Percentiles rank a stretch among this genome's conserved stretches.
These are phyloP conservation scores for Seriola dumerili DNA, from an alignment of 2,113 vertebrate species.

Conservation along the genomic window DNA sequence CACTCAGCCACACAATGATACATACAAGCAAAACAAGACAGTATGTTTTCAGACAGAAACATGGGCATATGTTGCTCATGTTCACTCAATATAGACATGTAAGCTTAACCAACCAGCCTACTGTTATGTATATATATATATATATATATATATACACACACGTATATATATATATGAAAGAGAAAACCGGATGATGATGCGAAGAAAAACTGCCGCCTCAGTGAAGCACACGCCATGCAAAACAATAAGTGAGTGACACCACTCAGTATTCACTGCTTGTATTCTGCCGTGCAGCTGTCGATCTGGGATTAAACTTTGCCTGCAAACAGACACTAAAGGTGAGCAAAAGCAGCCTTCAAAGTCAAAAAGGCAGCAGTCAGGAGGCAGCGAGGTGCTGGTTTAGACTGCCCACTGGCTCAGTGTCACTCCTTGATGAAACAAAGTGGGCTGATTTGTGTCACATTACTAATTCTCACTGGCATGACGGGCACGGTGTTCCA, in stretches of 20 bases:
- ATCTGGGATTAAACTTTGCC: slow-evolving; percentile 50
- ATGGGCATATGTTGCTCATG: slow-evolving; percentile 16
- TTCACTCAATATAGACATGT: not conserved
- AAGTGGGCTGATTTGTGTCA: slow-evolving; percentile 43
- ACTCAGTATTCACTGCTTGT: slow-evolving; percentile 51
- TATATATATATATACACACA: not conserved
- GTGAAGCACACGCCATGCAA: slow-evolving; percentile 4
- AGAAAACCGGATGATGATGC: not conserved
- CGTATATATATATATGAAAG: not conserved
- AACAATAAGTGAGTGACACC: slow-evolving; percentile 42
- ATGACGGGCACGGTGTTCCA: slow-evolving; percentile 24
- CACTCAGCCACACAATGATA: slow-evolving; percentile 49
- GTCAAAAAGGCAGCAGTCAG: slow-evolving; percentile 50
- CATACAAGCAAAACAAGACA: slow-evolving; percentile 40
- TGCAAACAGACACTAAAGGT: slow-evolving; percentile 50
- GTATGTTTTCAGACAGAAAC: slow-evolving; percentile 37
- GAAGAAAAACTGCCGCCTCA: slow-evolving; percentile 13
- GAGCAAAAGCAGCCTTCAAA: slow-evolving; percentile 47
- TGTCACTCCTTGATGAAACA: slow-evolving; percentile 44
- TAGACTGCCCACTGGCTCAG: slow-evolving; percentile 36
- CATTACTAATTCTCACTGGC: slow-evolving; percentile 33
- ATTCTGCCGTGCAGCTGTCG: slow-evolving; percentile 29
- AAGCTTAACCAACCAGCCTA: slow-evolving; percentile 7
- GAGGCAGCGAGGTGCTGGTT: slow-evolving; percentile 8
- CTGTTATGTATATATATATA: not conserved